Conservation (phyloP, 1,140 invertebrate genomes). For the Vanessa tameamea region DNA sequence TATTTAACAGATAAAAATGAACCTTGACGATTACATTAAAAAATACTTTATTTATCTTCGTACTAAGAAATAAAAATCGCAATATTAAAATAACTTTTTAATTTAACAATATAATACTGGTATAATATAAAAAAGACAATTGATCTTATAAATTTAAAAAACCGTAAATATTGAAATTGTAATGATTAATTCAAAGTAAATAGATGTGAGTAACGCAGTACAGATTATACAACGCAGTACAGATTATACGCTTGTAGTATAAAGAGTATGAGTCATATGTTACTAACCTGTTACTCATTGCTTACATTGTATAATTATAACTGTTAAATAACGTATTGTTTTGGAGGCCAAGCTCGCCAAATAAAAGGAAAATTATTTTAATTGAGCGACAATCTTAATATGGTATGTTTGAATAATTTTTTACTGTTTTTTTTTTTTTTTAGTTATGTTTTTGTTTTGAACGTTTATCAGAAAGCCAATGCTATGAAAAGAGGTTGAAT, state of each 20-base stretch:
- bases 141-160: too few species aligned
- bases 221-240: too few species aligned
- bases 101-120: too few species aligned
- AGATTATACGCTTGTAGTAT: conserved; percentile 38
- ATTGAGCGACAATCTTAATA: neutral
- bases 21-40: too few species aligned
- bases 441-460: neutral
- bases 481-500: neutral
- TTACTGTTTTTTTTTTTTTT: conserved; percentile 5
- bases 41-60: too few species aligned
- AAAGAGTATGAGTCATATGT: conserved; percentile 44
- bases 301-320: conserved; percentile 41
- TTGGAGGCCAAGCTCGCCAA: conserved; percentile 15
- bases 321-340: conserved; percentile 39
- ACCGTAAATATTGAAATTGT: neutral
- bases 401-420: conserved; percentile 23
- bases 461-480: too few species aligned
- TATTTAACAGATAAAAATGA: too few species aligned
- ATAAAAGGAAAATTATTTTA: neutral
- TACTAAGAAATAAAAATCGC: too few species aligned
- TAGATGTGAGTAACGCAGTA: conserved; percentile 42
- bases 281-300: conserved; percentile 53
- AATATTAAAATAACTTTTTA: too few species aligned
- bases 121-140: too few species aligned
- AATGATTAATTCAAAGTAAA: conserved; percentile 38